Percentiles rank a stretch among this genome's conserved stretches.
phyloP scores from a whole-genome alignment of 1,140 invertebrate species.

The Drosophila nasuta region DNA sequence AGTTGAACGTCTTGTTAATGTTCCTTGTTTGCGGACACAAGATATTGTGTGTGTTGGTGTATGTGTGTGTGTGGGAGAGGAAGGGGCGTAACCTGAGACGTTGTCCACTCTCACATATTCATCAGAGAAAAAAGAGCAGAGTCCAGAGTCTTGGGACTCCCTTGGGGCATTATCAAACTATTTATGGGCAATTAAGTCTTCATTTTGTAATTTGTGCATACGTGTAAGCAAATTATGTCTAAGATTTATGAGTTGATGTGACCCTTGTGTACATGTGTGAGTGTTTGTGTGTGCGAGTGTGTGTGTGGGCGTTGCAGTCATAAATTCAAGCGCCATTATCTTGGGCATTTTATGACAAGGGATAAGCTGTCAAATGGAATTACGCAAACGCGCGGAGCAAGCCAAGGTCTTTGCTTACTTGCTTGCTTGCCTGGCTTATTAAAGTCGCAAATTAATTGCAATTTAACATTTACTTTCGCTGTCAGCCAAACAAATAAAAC shows the following conservation, averaged over 20 bases:
- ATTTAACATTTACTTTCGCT: constrained; percentile 35
- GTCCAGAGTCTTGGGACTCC: background rate
- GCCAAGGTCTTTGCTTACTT: constrained; percentile 35
- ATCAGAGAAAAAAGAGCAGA: background rate
- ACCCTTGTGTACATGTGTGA: constrained; percentile 2
- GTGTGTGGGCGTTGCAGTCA: constrained; percentile 43
- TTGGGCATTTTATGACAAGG: constrained; percentile 64
- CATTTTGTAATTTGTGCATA: constrained; percentile 76
- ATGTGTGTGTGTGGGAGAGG: no score
- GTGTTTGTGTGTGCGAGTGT: constrained; percentile 9
- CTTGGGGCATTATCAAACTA: constrained; percentile 64
- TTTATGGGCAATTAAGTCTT: constrained; percentile 76
- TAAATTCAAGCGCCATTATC: constrained; percentile 67
- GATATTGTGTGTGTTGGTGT: no score
- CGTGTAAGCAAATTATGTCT: constrained; percentile 69
- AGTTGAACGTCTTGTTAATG: constrained; percentile 17
- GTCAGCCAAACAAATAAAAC: constrained; percentile 4
- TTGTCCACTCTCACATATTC: constrained; percentile 2
- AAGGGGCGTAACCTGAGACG: constrained; percentile 62
- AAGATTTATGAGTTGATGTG: constrained; percentile 63
- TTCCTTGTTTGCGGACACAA: constrained; percentile 12
- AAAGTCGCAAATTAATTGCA: constrained; percentile 70
- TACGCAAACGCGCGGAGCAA: constrained; percentile 18
- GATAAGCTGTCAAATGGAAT: constrained; percentile 53
- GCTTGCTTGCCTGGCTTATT: constrained; percentile 37